These are phyloP conservation scores for Pogonocichla stellata DNA, from an alignment of 2,113 vertebrate species.

Conservation along the genomic window DNA sequence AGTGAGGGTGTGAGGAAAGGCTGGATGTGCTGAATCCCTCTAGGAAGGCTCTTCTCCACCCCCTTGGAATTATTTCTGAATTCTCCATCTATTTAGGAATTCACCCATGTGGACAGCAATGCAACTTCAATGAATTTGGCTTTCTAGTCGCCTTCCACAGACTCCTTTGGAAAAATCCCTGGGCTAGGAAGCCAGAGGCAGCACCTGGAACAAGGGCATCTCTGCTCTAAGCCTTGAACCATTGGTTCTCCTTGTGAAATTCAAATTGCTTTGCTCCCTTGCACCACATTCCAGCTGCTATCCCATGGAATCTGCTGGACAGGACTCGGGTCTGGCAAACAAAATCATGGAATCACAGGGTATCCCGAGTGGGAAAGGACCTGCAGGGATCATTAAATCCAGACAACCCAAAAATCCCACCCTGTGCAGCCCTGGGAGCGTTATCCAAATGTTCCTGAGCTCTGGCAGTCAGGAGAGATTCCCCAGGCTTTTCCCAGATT, in stretches of 20 bases:
- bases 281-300: background rate
- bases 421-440: fast-evolving
- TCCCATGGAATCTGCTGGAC: background rate
- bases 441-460: background rate
- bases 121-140: background rate
- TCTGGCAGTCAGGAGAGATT: background rate
- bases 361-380: background rate
- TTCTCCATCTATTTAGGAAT: background rate
- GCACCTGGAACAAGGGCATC: background rate
- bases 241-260: background rate
- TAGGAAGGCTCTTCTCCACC: background rate
- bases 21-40: fast-evolving
- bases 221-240: background rate
- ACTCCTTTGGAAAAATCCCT: background rate
- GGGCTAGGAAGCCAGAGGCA: background rate
- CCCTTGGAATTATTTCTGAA: background rate
- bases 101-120: background rate
- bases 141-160: background rate
- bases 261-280: background rate
- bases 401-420: background rate
- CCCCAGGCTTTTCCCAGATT: background rate
- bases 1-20: fast-evolving
- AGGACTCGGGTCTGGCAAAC: background rate
- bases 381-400: background rate
- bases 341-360: background rate